Evolutionary conservation across 2,113 vertebrate species (phyloP).

Genomic region (Pangasianodon gigas): DNA sequence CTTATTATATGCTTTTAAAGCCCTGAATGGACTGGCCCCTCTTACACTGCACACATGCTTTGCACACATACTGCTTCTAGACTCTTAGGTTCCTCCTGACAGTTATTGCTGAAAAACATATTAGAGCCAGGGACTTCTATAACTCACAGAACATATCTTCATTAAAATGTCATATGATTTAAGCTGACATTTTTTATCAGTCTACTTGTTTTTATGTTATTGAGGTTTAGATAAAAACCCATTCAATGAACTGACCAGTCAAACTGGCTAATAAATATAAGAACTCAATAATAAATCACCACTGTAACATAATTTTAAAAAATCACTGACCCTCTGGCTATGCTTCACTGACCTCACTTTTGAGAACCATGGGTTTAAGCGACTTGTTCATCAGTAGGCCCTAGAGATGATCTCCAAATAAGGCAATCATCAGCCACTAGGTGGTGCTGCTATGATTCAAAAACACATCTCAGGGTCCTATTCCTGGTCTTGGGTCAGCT

Average conservation of each 20-base stretch:
- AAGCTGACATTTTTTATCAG: not conserved
- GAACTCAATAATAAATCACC: not conserved
- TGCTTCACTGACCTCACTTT: not conserved
- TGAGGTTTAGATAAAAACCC: not conserved
- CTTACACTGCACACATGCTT: not conserved
- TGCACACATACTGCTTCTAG: not conserved
- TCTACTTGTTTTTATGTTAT: not conserved
- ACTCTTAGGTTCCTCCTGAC: not conserved
- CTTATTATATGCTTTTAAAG: not conserved
- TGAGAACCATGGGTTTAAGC: not conserved
- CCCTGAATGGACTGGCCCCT: not conserved
- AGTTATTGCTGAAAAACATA: not conserved
- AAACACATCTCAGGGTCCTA: not conserved
- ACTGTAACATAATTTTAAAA: not conserved
- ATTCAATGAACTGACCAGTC: not conserved
- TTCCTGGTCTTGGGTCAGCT: not conserved
- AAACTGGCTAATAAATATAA: not conserved
- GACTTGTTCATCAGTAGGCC: not conserved
- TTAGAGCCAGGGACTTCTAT: not conserved
- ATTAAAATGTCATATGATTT: not conserved
- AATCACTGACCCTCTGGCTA: too few species aligned
- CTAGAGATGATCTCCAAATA: not conserved
- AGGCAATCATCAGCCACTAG: conserved; percentile 59
- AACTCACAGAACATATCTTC: not conserved
- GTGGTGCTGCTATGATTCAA: conserved; percentile 59